Percentiles rank a stretch among this genome's conserved stretches.
These are phyloP conservation scores for Notospermus geniculatus DNA, from an alignment of 1,140 invertebrate species.

Conservation along the genomic window DNA sequence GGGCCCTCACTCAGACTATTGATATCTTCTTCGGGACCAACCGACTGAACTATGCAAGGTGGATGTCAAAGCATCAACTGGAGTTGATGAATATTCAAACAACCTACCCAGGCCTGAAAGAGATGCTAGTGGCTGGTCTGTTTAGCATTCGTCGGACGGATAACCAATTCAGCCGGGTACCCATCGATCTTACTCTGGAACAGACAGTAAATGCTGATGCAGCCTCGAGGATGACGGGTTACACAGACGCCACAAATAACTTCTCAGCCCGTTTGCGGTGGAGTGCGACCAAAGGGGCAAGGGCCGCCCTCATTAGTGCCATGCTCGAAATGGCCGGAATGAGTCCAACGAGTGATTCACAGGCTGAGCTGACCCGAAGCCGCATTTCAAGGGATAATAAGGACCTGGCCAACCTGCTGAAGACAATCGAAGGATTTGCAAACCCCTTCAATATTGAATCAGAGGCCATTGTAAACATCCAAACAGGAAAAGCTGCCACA, in stretches of 20 bases:
- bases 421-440: not conserved
- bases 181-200: conserved; percentile 26
- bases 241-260: conserved; percentile 4
- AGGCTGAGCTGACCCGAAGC: not conserved
- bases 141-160: conserved; percentile 20
- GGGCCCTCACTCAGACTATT: conserved; percentile 9
- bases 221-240: conserved; percentile 23
- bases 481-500: not conserved
- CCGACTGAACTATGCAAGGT: conserved; percentile 19
- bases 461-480: not conserved
- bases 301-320: not conserved
- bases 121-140: conserved; percentile 14
- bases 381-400: not conserved
- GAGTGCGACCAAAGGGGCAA: conserved; percentile 18
- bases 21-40: conserved; percentile 21
- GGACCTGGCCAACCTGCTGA: not conserved
- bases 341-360: not conserved
- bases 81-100: conserved; percentile 20
- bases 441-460: conserved; percentile 1
- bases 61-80: conserved; percentile 17
- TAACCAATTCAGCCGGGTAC: conserved; percentile 18
- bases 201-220: conserved; percentile 27
- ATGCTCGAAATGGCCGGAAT: conserved; percentile 7
- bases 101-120: conserved; percentile 15
- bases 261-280: conserved; percentile 12